phyloP scores from a whole-genome alignment of 1,140 invertebrate species.

The Eupristina koningsbergeri region DNA sequence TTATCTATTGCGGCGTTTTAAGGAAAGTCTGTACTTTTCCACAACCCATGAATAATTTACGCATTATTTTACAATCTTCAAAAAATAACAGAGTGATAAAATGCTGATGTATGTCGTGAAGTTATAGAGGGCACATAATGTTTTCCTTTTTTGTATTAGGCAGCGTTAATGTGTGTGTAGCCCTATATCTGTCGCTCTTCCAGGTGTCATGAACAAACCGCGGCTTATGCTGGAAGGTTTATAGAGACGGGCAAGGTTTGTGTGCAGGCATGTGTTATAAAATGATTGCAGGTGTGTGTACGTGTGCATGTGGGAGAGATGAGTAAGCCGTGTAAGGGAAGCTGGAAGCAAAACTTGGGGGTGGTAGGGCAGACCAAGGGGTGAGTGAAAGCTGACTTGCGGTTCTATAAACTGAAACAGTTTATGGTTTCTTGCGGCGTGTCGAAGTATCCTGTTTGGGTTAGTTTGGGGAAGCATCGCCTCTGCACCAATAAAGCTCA shows the following conservation, averaged over 20 bases:
- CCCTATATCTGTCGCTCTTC: background rate
- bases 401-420: slow-evolving; percentile 47
- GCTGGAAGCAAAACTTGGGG: slow-evolving; percentile 13
- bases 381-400: slow-evolving; percentile 39
- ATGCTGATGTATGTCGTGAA: background rate
- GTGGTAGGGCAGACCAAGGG: background rate
- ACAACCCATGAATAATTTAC: background rate
- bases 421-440: slow-evolving; percentile 52
- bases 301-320: background rate
- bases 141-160: background rate
- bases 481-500: slow-evolving; percentile 25
- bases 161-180: background rate
- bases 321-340: slow-evolving; percentile 7
- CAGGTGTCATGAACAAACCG: background rate
- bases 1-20: background rate
- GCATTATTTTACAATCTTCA: background rate
- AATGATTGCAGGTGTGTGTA: background rate
- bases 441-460: slow-evolving; percentile 44
- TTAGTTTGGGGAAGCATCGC: slow-evolving; percentile 36
- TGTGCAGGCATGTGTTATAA: background rate
- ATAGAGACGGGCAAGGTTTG: background rate
- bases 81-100: background rate
- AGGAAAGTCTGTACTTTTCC: background rate
- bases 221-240: background rate
- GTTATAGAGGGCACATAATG: background rate